A percentile compares a stretch with the other conserved stretches of the same genome.
These are phyloP conservation scores for Chlorodrepanis virens DNA, from an alignment of 2,113 vertebrate genomes.

Conservation along the genomic window DNA sequence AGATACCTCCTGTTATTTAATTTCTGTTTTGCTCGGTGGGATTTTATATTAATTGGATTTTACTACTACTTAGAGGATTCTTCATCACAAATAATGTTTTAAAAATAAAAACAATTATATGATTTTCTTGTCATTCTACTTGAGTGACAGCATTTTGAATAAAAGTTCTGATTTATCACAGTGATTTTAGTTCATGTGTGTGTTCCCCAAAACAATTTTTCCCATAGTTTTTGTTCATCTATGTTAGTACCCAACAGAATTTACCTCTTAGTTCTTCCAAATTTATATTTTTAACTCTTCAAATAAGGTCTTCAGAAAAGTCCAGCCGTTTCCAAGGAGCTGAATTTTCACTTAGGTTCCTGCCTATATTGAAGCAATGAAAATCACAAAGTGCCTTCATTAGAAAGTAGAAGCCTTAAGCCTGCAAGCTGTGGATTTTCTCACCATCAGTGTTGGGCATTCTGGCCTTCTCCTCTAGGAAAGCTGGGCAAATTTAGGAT, in stretches of 20 bases:
- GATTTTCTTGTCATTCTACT: background rate
- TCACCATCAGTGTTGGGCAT: background rate
- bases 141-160: background rate
- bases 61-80: background rate
- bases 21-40: background rate
- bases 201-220: background rate
- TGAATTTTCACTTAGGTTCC: background rate
- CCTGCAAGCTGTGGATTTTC: background rate
- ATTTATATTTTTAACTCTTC: background rate
- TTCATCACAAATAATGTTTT: background rate
- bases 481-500: background rate
- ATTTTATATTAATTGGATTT: background rate
- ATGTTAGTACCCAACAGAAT: background rate
- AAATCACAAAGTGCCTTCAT: background rate
- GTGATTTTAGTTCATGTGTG: background rate
- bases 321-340: background rate
- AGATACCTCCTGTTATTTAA: background rate
- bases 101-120: background rate
- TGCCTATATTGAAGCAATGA: background rate
- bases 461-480: background rate
- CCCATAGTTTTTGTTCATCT: background rate
- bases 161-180: background rate
- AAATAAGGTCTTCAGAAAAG: background rate
- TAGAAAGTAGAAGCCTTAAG: background rate
- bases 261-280: background rate